Evolutionary conservation across 2,888 invertebrate genomes (phyloP), one percentile per base, ranked within the genome.

Genomic region (Noctua comes): DNA sequence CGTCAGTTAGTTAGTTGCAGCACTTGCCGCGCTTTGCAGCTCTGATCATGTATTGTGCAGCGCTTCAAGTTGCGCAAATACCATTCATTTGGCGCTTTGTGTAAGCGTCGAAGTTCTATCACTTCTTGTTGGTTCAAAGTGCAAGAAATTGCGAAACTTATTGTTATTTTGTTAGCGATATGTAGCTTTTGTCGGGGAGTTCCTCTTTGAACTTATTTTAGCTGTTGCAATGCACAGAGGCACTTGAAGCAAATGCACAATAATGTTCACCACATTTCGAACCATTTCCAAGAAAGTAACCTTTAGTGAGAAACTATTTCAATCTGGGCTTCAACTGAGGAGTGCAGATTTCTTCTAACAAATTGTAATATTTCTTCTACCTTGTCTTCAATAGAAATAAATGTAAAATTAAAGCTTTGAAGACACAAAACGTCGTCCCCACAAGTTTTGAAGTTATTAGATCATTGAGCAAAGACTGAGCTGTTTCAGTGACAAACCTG

Each of bases 31-130:
- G 62, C 57, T 80, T 68, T 51, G 68, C 76, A 76, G 64, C 64
- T 36, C 68, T 81, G 86, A 84, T 84, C 66, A 84, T 75, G 76
- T 78, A 82, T 89, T 87, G 88, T 84, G 62, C 72, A 77, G 73
- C 40, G 68, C 70, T 46, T 64, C 68, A 75, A 78, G 48, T 83
- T 75, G 43, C 68, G 59, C 64, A 72, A 85, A 83, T 54, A 79
- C 24, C 70, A 82, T 77, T 85, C 77, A 85, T 79, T 82, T 73
- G 74, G 40, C 57, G 68, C 79, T 77, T 84, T 84, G 87, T 88
- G 71, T 75, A 77, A 70, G 46, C 70, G 69, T 59, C 54, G 36
- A 72, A 86, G 64, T 86, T 76, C 69, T 76, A 80, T 68, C 57
- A 59, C 31, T 74, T 74, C 65, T 76, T 70, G 31, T 79, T 54